These are phyloP conservation scores for Cheirogaleus medius DNA, from an alignment of 2,113 vertebrate genomes.

Conservation along the genomic window DNA sequence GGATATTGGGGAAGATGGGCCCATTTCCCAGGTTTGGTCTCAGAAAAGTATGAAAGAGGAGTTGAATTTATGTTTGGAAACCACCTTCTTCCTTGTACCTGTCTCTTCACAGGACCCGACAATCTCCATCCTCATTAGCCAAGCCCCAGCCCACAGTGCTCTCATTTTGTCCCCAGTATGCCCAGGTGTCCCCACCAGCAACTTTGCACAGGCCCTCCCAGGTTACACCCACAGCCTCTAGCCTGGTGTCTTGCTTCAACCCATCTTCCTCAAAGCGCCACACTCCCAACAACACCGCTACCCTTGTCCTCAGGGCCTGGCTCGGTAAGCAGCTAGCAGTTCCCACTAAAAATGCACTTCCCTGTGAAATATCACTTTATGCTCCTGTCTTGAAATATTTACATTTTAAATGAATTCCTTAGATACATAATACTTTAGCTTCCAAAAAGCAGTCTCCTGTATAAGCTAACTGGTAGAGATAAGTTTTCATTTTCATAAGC, in stretches of 20 bases:
- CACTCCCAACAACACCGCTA: rapidly evolving
- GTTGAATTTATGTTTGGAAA: background rate
- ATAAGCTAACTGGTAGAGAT: background rate
- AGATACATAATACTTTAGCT: background rate
- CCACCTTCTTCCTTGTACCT: background rate
- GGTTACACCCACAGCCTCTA: background rate
- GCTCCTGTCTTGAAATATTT: background rate
- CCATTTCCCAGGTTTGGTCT: background rate
- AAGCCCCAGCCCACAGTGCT: background rate
- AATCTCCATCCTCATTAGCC: background rate
- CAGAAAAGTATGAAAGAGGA: background rate
- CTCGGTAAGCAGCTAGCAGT: background rate
- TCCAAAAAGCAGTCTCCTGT: background rate
- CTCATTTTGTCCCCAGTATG: background rate
- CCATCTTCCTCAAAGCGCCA: background rate
- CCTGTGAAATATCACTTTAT: background rate
- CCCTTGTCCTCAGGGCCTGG: background rate
- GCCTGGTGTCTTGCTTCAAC: background rate
- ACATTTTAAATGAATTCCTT: background rate
- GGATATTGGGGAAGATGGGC: background rate
- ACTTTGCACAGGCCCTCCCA: background rate
- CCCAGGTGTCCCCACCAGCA: background rate
- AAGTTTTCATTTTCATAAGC: background rate
- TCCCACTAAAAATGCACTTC: background rate
- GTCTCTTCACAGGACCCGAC: background rate